Conservation (phyloP, 2,797 vertebrate species). For the Artibeus lituratus region DNA sequence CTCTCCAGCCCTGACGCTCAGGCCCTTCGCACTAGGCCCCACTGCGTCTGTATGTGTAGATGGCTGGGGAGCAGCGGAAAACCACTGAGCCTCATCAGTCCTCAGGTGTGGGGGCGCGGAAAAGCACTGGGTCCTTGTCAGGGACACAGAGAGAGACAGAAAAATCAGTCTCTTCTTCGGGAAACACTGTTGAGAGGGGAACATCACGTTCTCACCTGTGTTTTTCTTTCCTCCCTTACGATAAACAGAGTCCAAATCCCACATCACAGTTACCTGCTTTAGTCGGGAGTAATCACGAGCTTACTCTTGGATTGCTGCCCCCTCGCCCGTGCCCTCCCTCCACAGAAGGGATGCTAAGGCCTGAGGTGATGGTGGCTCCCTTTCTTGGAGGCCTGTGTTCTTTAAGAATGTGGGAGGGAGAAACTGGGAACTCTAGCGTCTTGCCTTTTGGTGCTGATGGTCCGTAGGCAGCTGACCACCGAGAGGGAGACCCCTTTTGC, state of each 20-base stretch:
- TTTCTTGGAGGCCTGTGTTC: neutral
- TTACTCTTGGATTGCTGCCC: neutral
- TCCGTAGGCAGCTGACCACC: neutral
- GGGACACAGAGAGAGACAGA: neutral
- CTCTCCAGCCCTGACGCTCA: neutral
- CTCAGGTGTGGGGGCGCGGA: neutral
- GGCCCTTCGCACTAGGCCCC: neutral
- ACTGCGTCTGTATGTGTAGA: neutral
- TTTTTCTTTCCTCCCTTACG: neutral
- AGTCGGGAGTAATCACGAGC: neutral
- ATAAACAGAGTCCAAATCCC: neutral
- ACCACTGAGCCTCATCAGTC: neutral
- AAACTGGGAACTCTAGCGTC: neutral
- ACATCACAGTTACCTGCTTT: neutral
- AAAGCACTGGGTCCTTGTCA: neutral
- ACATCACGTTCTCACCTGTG: neutral
- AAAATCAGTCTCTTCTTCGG: neutral
- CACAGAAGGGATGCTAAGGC: neutral
- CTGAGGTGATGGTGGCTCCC: neutral
- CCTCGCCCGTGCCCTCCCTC: neutral
- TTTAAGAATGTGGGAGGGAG: neutral
- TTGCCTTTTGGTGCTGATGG: rapidly evolving
- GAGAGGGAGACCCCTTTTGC: slow-evolving; percentile 11
- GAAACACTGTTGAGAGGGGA: neutral
- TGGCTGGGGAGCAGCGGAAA: neutral